These are phyloP conservation scores for Auanema sp. DNA, from an alignment of 2,888 invertebrate species.

Conservation along the genomic window DNA sequence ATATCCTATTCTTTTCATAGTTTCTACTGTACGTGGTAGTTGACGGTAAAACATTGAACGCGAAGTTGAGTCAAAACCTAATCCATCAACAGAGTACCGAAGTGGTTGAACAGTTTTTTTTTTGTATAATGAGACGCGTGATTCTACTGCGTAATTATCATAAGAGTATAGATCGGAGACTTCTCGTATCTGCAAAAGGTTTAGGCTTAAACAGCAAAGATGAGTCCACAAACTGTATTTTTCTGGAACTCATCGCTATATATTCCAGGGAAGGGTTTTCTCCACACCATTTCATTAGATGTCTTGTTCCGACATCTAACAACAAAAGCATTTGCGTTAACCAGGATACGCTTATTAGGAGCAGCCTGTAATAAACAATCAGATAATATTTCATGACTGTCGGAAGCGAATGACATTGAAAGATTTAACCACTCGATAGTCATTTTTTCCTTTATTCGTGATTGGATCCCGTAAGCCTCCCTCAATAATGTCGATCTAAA, in stretches of 20 bases:
- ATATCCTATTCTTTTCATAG: slow-evolving; percentile 73
- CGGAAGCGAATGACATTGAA: background rate
- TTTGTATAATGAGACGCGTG: background rate
- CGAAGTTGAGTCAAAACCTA: slow-evolving; percentile 33
- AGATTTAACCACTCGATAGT: slow-evolving; percentile 10
- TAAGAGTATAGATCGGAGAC: no score
- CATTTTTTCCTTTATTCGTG: slow-evolving; percentile 21
- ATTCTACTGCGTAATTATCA: no score
- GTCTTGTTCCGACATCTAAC: slow-evolving; percentile 26
- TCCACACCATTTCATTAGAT: slow-evolving; percentile 17
- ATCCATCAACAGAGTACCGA: slow-evolving; percentile 34
- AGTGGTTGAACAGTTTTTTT: slow-evolving; percentile 4
- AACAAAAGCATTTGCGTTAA: slow-evolving; percentile 37
- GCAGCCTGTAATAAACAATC: slow-evolving; percentile 20
- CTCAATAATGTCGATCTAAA: slow-evolving; percentile 27
- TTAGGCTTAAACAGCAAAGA: no score
- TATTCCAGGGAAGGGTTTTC: slow-evolving; percentile 38
- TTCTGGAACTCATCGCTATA: slow-evolving; percentile 22
- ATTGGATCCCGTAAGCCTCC: slow-evolving; percentile 30
- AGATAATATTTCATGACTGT: background rate
- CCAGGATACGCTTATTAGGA: slow-evolving; percentile 25
- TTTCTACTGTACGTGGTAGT: slow-evolving; percentile 68
- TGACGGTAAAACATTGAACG: slow-evolving; percentile 53
- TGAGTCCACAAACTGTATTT: slow-evolving; percentile 21
- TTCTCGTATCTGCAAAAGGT: no score